Evolutionary conservation across 2,888 invertebrate genomes (phyloP), one percentile per base, ranked within the genome.

Genomic region (Drosophila kambysellisi): DNA sequence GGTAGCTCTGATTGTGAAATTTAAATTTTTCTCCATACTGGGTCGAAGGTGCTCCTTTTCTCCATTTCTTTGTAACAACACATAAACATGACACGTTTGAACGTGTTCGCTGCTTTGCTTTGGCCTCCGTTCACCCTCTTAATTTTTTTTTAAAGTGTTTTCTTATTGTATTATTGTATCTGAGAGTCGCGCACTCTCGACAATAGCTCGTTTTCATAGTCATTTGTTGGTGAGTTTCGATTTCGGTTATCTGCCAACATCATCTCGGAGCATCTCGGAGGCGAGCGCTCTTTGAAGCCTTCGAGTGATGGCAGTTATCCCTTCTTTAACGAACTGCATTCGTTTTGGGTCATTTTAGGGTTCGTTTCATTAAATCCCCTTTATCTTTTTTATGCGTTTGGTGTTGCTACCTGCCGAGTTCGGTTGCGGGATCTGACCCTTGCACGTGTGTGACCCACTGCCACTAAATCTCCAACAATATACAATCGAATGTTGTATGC

Each of bases 371-470:
- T 77, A 74, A 78, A 74, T 82, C 79, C 78, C 76, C 71, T 86
- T 88, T 81, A 79, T 83, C 63, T 71, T 70, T 70, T 82, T 78
- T 73, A 67, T 70, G 64, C 66, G 62, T 69, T 66, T 72, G 68
- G 76, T 71, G 65, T 79, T 76, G 70, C 39, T 91, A 91, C 91
- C 91, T 91, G 91, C 70, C 54, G 64, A 50, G 46, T 59, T 63
- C 46, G 46, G 7, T 46, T 46, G 72, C n/a, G 54, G 30, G 30
- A 8, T 76, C 76, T 89, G 91, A 91, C 90, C 91, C 91, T 90
- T 91, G 92, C 91, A 91, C 91, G 91, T 91, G 91, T 91, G 89
- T 83, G 83, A 82, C 81, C 70, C 17, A 77, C 32, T 88, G 85
- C 81, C 74, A 74, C 57, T 29, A 73, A 81, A 85, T 88, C 76